Base-by-base conservation (phyloP, 2,888 invertebrate species). In the Drosophila rubida region DNA sequence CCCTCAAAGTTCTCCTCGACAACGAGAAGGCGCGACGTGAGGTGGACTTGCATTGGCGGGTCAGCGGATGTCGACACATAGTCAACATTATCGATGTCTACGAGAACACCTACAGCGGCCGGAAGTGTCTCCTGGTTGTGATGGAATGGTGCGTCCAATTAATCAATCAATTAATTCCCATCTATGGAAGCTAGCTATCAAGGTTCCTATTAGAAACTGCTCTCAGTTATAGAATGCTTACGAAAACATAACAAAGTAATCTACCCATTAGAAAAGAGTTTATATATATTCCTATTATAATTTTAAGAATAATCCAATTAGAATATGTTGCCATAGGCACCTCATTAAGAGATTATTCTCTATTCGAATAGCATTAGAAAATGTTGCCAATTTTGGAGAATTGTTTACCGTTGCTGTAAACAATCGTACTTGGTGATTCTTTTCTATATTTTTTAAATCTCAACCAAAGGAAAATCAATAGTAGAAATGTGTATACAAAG, bases 21-120 rank as follows among this genome's bases (percentile, higher is more conserved):
- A 97, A 96, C 84, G 94, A 95, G 11, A 99, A 99, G 92, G 98
- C 99, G 0, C 93, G 98, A 49, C 93, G 99, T 61, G 99, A 99
- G 92, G 98, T 99, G 9, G 98, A 99, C 86, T 93, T 99, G 35
- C 99, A 99, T 92, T 98, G 97, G 96, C 94, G 96, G 81, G 98
- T 97, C 0, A 97, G 97, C 73, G 96, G 95, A 11, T 98, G 98
- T 91, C 94, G 95, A 78, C 96, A 99, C 90, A 98, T 99, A 87
- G 99, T 99, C 6, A 96, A 96, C 91, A 95, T 96, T 75, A 86
- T 90, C 23, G 98, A 99, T 93, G 98, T 99, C 23, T 99, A 98
- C 92, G 98, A 99, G 93, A 99, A 99, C 92, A 94, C 96, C n/a
- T 98, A 98, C 90, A 95, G 96, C 71, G 96, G 96, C 8, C 96